These are phyloP conservation scores for Hyles lineata DNA, from an alignment of 2,888 invertebrate species.

Conservation along the genomic window DNA sequence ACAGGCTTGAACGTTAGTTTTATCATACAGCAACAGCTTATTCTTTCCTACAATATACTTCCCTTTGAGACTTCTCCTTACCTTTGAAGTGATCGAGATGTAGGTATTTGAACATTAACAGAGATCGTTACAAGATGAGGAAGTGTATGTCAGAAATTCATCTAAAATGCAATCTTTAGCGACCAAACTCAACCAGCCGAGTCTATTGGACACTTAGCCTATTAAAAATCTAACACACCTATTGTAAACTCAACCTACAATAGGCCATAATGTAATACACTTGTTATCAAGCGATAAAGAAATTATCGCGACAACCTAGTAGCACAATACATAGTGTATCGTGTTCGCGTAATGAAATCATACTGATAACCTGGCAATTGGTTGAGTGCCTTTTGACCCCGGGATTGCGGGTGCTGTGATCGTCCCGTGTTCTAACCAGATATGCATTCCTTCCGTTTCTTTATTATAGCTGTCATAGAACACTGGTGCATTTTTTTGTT, in stretches of 20 bases:
- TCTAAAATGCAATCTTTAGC: no score
- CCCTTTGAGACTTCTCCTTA: no score
- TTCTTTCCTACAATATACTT: no score
- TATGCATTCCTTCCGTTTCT: background rate
- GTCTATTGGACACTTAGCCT: background rate
- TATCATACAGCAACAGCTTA: no score
- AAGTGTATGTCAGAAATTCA: no score
- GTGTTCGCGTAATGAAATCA: background rate
- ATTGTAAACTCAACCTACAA: background rate
- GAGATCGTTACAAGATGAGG: no score
- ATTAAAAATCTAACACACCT: background rate
- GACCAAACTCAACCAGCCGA: no score
- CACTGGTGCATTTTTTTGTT: no score
- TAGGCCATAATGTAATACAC: background rate
- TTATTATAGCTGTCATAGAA: background rate
- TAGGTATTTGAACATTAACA: no score
- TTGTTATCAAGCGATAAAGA: background rate
- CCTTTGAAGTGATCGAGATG: no score
- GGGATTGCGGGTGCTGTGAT: background rate
- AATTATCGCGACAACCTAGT: background rate
- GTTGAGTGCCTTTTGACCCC: background rate
- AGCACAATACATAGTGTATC: background rate
- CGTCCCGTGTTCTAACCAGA: background rate
- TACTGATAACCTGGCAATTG: background rate
- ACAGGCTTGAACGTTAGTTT: no score